Evolutionary conservation across 2,888 invertebrate genomes (phyloP), one percentile per base, ranked within the genome.

Genomic region (Diachrysia chrysitis): DNA sequence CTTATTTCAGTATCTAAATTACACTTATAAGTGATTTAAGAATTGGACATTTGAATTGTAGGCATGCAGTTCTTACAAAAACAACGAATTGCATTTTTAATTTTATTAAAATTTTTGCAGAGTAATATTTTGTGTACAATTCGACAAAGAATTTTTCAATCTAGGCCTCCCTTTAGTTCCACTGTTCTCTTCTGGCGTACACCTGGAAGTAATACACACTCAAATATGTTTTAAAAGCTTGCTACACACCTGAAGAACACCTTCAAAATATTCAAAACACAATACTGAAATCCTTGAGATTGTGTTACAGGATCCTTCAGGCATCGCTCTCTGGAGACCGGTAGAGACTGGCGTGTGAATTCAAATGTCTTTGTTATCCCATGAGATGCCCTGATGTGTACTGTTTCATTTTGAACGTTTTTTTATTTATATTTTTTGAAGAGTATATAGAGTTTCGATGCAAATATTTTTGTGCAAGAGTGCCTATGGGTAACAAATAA

Each of bases 321-420:
- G 71, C 63, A 53, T 19, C 32, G 9, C 3, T 35, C 83, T 56
- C 81, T 0, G 0, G 78, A 66, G 83, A 70, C 25, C 14, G 32
- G 59, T 66, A 65, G 66, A 64, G 48, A 35, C n/a, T 66, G 76
- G 68, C 58, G 68, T 69, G 29, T 17, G 70, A 80, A 82, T 80
- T 71, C 78, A 82, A 82, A 80, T 76, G 64, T 69, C 69, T 68
- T 21, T 58, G 37, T 58, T 53, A 42, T 70, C 78, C 69, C 80
- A 25, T 19, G 66, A 58, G 74, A 16, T 48, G 60, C 1, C 53
- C 67, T 67, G 65, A 73, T 62, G 63, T 76, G 73, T 70, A 51
- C 25, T 60, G 57, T 75, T 60, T 60, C 64, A 54, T 75, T 69
- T 51, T n/a, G 53, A 54, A 54, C 16, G 37, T 19, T 25, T 66